Percentiles rank a stretch among this genome's conserved stretches.
phyloP scores from a whole-genome alignment of 2,113 vertebrate species.

The Hippocampus guttulatus region DNA sequence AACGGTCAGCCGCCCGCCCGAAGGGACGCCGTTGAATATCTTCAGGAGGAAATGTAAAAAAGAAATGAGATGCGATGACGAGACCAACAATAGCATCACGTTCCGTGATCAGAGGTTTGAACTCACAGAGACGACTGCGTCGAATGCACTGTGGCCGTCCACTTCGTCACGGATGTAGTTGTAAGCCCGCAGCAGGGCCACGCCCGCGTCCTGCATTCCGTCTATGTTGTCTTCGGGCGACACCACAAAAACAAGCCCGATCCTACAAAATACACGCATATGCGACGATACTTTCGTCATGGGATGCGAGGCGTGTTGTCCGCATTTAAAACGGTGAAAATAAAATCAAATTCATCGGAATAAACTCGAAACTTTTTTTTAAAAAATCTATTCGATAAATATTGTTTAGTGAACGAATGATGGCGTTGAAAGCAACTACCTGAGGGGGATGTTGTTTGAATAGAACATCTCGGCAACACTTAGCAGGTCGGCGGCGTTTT shows the following conservation, averaged over 20 bases:
- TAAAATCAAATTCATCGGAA: too few relatives aligned
- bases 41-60: conserved; percentile 32
- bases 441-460: conserved; percentile 92
- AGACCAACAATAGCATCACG: background rate
- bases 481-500: conserved; percentile 81
- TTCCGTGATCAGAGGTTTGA: background rate
- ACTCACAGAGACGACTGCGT: conserved; percentile 85
- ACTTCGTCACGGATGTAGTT: conserved; percentile 89
- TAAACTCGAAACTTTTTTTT: too few relatives aligned
- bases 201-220: conserved; percentile 87
- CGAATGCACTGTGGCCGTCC: conserved; percentile 87
- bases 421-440: conserved; percentile 53
- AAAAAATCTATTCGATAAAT: background rate
- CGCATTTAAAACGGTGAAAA: background rate
- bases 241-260: conserved; percentile 94
- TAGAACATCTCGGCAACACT: conserved; percentile 96
- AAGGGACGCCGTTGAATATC: conserved; percentile 85
- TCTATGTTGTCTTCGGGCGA: conserved; percentile 84
- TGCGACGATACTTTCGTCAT: background rate
- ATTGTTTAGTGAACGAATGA: background rate
- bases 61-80: background rate
- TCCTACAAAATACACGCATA: conserved; percentile 48
- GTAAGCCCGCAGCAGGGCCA: conserved; percentile 86
- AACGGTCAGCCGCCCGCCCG: conserved; percentile 80
- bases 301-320: conserved; percentile 20